Conservation (phyloP, 30 jellyfish, hydroid and myxozoan species). For the Cassiopea andromeda region DNA sequence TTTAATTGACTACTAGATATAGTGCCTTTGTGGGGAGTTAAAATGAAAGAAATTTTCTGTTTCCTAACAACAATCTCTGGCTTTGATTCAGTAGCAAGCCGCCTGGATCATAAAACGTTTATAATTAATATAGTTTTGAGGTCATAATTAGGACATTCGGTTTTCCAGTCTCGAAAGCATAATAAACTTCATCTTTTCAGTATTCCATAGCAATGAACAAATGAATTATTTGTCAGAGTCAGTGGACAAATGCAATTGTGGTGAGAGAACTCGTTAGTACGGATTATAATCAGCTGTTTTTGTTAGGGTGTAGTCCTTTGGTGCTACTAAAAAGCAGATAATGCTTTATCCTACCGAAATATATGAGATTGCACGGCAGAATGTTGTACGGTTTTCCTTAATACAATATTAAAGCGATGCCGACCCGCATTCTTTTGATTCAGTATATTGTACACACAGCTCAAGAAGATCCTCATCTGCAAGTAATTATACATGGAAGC, state of each 20-base stretch:
- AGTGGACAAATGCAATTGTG: neutral
- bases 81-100: neutral
- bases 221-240: too few species aligned
- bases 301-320: neutral
- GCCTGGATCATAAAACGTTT: neutral
- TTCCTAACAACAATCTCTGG: neutral
- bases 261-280: neutral
- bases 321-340: too few species aligned
- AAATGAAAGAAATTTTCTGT: neutral
- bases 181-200: neutral
- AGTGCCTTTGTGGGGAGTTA: neutral
- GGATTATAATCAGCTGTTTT: neutral
- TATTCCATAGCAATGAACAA: neutral
- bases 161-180: neutral
- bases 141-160: neutral
- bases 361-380: too few species aligned
- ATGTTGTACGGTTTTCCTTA: too few species aligned
- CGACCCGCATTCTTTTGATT: too few species aligned
- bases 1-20: neutral
- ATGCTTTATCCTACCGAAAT: too few species aligned
- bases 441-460: too few species aligned
- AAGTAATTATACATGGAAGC: too few species aligned
- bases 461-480: too few species aligned
- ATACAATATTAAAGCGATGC: too few species aligned
- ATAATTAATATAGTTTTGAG: neutral